A percentile compares a stretch with the other conserved stretches of the same genome.
Evolutionary conservation across 2,797 vertebrate genomes (phyloP).

Genomic region (Margarornis squamiger): DNA sequence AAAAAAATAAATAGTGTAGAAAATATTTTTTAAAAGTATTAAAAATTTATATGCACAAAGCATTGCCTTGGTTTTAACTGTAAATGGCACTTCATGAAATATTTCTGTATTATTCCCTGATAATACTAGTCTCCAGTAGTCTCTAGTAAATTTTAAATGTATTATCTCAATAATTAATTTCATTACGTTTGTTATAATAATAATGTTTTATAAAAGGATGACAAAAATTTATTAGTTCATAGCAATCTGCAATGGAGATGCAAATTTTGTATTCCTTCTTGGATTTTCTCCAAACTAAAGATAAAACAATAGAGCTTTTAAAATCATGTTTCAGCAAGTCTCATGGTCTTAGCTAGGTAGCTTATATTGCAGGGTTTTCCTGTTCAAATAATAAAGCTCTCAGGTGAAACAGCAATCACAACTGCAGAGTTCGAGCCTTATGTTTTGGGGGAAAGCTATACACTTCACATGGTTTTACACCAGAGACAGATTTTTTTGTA

Average conservation of each 20-base stretch:
- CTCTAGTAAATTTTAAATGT: neutral
- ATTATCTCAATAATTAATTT: neutral
- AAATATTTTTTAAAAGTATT: neutral
- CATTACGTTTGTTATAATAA: neutral
- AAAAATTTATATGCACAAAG: neutral
- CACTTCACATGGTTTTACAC: neutral
- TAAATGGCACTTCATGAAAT: neutral
- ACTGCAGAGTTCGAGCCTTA: neutral
- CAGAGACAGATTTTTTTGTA: neutral
- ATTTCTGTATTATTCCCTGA: neutral
- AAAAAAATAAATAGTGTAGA: neutral
- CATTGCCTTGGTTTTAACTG: neutral
- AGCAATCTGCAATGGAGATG: neutral
- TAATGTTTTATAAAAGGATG: neutral
- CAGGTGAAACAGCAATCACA: neutral
- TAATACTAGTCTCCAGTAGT: neutral
- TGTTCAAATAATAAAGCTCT: neutral
- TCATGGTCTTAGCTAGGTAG: neutral
- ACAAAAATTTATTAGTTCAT: neutral
- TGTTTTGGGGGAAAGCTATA: neutral
- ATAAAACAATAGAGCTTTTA: neutral
- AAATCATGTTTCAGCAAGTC: neutral
- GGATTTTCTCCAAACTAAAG: neutral
- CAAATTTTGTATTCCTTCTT: neutral
- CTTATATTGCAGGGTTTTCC: neutral